A percentile compares a stretch with the other conserved stretches of the same genome.
phyloP scores from a whole-genome alignment of 2,888 invertebrate genomes.

The Drosophila anomalata region DNA sequence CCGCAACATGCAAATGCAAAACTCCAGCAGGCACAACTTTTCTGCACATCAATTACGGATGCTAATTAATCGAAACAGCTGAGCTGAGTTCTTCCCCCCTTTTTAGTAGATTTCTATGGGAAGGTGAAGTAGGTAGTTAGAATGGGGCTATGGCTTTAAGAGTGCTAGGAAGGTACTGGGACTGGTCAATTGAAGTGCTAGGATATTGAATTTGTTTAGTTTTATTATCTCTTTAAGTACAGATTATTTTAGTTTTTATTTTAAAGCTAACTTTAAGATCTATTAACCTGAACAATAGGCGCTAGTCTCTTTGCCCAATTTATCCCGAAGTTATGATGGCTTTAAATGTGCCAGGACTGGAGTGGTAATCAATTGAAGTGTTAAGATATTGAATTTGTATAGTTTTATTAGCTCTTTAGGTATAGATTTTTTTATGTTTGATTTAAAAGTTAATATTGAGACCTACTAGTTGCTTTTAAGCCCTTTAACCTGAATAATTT shows the following conservation, averaged over 20 bases:
- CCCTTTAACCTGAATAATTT: no score
- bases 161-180: conserved; percentile 1
- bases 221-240: background rate
- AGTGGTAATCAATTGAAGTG: background rate
- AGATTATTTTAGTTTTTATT: no score
- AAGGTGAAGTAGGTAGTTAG: background rate
- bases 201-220: background rate
- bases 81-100: conserved; percentile 30
- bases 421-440: no score
- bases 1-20: conserved; percentile 53
- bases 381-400: background rate
- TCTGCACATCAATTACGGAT: conserved; percentile 82
- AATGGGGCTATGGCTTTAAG: background rate
- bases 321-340: no score
- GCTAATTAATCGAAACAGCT: conserved; percentile 81
- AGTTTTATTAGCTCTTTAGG: background rate
- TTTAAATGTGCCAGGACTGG: conserved; percentile 7
- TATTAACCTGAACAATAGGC: no score
- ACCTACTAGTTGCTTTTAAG: no score
- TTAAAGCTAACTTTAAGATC: no score
- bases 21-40: conserved; percentile 76
- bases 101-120: background rate
- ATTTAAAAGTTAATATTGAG: no score
- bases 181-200: background rate
- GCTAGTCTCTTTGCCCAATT: no score